Evolutionary conservation across 2,888 invertebrate genomes (phyloP), one percentile per base, ranked within the genome.

Genomic region (Lithophane leautieri): DNA sequence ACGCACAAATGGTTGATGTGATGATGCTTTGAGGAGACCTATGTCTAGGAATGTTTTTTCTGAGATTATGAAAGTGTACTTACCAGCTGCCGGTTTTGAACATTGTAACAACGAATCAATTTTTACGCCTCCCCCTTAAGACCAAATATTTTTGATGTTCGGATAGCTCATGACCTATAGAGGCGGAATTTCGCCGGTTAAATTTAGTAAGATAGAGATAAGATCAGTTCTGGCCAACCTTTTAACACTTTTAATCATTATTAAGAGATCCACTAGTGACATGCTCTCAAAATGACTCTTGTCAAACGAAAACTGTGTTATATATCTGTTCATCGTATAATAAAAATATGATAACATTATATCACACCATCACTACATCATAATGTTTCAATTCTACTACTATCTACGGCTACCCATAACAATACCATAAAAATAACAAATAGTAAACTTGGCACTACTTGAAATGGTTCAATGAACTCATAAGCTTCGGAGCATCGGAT

Each of bases 391-490:
- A 40, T 9, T 47, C 16, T 44, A 69, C 42, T 63, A 71, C 66
- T 76, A n/a, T 25, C 50, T 42, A 50, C 47, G 25, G 42, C 44
- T 40, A 40, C 47, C 22, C 68, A 63, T 62, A 85, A 61, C 78
- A 75, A 62, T 66, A 42, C 76, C 63, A 70, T 80, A 80, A 74
- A 86, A 87, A 86, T 80, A 83, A 81, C 73, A 80, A 83, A 81
- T 85, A 87, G 87, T 87, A 82, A 88, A 86, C 81, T 87, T 87
- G 87, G 88, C 88, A 84, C 84, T 77, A 81, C 87, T 87, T 87
- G 85, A 74, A 77, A 63, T 79, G 70, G 87, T 87, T 88, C 87
- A 88, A 76, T 81, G 88, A 87, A 87, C 87, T 83, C 78, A 66
- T 78, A 82, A 81, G 75, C 76, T 81, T 66, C 67, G 71, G 77